These are phyloP conservation scores for Amiota mariae DNA, from an alignment of 2,888 invertebrate genomes.

Conservation along the genomic window DNA sequence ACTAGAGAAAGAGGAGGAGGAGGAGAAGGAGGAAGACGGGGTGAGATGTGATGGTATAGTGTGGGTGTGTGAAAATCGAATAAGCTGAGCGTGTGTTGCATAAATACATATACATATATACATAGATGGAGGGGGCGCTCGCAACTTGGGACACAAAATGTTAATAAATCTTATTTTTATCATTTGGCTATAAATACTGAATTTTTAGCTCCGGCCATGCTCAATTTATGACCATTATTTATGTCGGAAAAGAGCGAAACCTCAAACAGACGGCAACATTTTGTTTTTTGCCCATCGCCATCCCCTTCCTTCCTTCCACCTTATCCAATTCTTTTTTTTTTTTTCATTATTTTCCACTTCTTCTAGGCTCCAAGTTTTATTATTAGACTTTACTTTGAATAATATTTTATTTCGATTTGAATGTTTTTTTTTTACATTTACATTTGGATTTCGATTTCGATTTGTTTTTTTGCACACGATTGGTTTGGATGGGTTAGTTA, in stretches of 20 bases:
- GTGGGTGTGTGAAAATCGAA: conserved; percentile 46
- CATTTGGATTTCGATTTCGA: conserved; percentile 54
- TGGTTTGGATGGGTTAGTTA: no score
- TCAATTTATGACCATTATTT: conserved; percentile 74
- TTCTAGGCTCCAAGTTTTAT: conserved; percentile 20
- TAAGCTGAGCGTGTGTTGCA: conserved; percentile 6
- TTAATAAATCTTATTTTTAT: conserved; percentile 75
- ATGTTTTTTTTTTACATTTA: conserved; percentile 43
- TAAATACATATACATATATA: no score
- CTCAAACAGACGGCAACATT: conserved; percentile 68
- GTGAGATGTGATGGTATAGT: conserved; percentile 3
- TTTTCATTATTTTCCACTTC: conserved; percentile 18
- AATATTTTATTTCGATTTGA: conserved; percentile 55
- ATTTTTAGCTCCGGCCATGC: conserved; percentile 73
- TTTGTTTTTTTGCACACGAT: not conserved
- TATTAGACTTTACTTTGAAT: conserved; percentile 54
- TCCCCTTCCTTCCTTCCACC: not conserved
- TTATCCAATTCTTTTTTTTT: no score
- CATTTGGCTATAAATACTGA: conserved; percentile 74
- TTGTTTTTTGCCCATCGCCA: conserved; percentile 43
- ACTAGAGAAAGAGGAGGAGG: no score
- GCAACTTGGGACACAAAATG: conserved; percentile 60
- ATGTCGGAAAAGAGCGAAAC: conserved; percentile 71
- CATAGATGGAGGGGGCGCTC: conserved; percentile 15
- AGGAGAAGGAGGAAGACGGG: not conserved